Base-by-base conservation (phyloP, 2,113 vertebrate species). In the Leptobrachium ailaonicum region DNA sequence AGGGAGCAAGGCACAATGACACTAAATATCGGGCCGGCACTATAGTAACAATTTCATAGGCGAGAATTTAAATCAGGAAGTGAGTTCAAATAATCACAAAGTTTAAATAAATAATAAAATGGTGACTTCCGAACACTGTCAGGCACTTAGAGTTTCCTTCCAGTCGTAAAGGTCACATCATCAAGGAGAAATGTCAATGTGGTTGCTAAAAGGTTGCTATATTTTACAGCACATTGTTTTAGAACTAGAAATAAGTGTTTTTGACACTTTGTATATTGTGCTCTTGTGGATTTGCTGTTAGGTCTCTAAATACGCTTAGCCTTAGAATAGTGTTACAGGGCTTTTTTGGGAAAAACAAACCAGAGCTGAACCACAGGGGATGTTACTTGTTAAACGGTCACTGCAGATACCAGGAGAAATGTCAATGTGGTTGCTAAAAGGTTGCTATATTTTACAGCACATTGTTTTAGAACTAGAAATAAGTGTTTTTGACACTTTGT, bases 141-240 rank as follows among this genome's bases (percentile, higher is more conserved):
- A 66, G 40, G 41, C 53, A 13, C 54, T 41, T 41, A 68, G 13
- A 40, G 3, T 69, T 66, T 14, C 10, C 45, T 58, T 41, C 47
- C 53, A 44, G 64, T 11, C 64, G 44, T 53, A 20, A 56, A 56
- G 32, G 64, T 76, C 62, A 66, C 54, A 13, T n/a, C 71, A 7
- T 43, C 44, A 66, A 41, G 14, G 56, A 41, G 3, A 77, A 77
- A 77, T 77, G 66, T 77, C 66, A 77, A 70, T 42, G 75, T 69
- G 66, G n/a, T 70, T 60, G 50, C 75, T 77, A 44, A 77, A 77
- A 77, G 75, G 75, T 77, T 77, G 75, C 50, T 60, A 69, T 60
- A 77, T 58, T 77, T 58, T 69, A 77, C 50, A 43, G 66, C 53
- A 12, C 54, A 12, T 64, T 20, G 8, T 58, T 77, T 20, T 77